These are phyloP conservation scores for Marcusenius ussheri DNA, from an alignment of 2,113 vertebrate genomes.

Conservation along the genomic window DNA sequence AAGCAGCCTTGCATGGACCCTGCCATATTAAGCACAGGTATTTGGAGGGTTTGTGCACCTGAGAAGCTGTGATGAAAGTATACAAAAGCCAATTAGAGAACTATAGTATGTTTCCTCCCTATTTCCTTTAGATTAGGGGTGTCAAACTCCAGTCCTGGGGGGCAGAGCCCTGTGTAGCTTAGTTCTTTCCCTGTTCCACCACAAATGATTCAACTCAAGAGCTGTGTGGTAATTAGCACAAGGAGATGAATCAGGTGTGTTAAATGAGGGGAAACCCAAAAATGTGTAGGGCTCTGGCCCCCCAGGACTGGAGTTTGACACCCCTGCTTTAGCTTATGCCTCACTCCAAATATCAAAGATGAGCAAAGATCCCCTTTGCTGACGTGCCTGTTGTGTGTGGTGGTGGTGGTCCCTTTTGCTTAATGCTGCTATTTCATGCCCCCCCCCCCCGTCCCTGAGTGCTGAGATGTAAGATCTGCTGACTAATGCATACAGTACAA, in stretches of 20 bases:
- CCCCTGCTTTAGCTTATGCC: not conserved
- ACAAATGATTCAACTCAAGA: too few relatives aligned
- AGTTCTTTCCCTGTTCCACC: too few relatives aligned
- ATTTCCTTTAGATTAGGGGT: not conserved
- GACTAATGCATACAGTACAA: not conserved
- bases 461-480: not conserved
- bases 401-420: not conserved
- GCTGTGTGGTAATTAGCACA: too few relatives aligned
- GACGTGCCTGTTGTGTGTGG: not conserved
- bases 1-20: not conserved
- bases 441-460: not conserved
- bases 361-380: not conserved
- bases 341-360: not conserved
- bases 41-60: not conserved
- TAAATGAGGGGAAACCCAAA: too few relatives aligned
- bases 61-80: not conserved
- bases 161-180: too few relatives aligned
- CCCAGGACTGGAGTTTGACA: too few relatives aligned
- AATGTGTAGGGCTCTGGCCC: too few relatives aligned
- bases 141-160: too few relatives aligned
- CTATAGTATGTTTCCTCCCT: not conserved
- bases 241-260: too few relatives aligned
- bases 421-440: conserved; percentile 9
- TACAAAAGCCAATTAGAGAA: not conserved
- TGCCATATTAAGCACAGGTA: not conserved